Evolutionary conservation across 2,888 invertebrate species (phyloP).

Genomic region (Drosophila mercatorum): DNA sequence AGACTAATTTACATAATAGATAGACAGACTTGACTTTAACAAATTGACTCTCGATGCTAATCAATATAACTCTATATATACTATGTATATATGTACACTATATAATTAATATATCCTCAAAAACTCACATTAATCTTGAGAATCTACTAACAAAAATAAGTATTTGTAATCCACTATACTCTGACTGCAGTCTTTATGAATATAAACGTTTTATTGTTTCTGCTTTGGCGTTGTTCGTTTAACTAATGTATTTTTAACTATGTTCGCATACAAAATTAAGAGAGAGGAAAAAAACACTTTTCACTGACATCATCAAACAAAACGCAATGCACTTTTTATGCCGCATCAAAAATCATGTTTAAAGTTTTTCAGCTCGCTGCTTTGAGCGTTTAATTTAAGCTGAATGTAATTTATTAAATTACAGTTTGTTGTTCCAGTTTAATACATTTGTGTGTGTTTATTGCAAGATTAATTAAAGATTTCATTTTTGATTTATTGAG

Average conservation of each 20-base stretch:
- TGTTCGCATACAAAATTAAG: slow-evolving; percentile 33
- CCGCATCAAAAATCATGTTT: slow-evolving; percentile 47
- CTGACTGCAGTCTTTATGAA: slow-evolving; percentile 15
- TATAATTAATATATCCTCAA: no score
- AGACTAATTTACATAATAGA: no score
- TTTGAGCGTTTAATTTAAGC: slow-evolving; percentile 24
- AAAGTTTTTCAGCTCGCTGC: slow-evolving; percentile 32
- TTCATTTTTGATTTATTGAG: slow-evolving; percentile 65
- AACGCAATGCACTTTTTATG: slow-evolving; percentile 41
- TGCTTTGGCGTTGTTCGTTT: slow-evolving; percentile 1
- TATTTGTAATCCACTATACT: slow-evolving; percentile 41
- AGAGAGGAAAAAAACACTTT: slow-evolving; percentile 8
- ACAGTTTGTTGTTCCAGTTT: slow-evolving; percentile 6
- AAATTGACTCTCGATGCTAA: neutral
- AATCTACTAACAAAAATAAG: slow-evolving; percentile 36
- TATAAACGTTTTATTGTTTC: slow-evolving; percentile 18
- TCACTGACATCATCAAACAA: slow-evolving; percentile 49
- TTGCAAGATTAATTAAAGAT: slow-evolving; percentile 62
- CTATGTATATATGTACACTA: neutral
- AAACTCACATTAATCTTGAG: neutral
- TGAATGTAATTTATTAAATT: slow-evolving; percentile 25
- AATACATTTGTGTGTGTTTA: slow-evolving; percentile 24
- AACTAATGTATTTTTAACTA: slow-evolving; percentile 39
- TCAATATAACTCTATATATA: no score
- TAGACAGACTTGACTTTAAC: neutral